These are phyloP conservation scores for Sinocyclocheilus maitianheensis DNA, from an alignment of 2,113 vertebrate genomes.

Conservation along the genomic window DNA sequence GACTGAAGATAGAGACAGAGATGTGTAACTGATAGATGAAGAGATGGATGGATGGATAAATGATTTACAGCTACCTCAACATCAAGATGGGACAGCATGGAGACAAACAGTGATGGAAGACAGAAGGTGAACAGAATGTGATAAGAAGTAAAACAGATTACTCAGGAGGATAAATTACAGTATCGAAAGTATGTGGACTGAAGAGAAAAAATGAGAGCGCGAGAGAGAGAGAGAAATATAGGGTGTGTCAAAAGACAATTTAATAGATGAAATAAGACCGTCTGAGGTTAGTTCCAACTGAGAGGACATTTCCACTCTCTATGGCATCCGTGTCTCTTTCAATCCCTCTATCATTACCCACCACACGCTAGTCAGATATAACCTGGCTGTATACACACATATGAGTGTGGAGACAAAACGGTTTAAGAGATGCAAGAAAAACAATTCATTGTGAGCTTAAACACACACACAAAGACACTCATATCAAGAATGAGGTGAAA, in stretches of 20 bases:
- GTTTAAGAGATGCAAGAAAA: conserved; percentile 1
- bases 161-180: conserved; percentile 15
- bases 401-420: background rate
- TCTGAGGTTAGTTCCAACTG: conserved; percentile 20
- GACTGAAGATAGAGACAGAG: background rate
- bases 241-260: conserved; percentile 18
- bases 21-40: background rate
- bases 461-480: background rate
- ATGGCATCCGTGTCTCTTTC: conserved; percentile 7
- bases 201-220: background rate
- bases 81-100: background rate
- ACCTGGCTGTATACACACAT: background rate
- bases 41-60: conserved; percentile 4
- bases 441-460: background rate
- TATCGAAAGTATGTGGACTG: background rate
- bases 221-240: background rate
- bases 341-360: conserved; percentile 12
- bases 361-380: conserved; percentile 9
- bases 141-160: conserved; percentile 16
- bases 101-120: conserved; percentile 26
- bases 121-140: conserved; percentile 1
- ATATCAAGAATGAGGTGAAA: background rate
- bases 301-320: conserved; percentile 9
- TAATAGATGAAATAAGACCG: conserved; percentile 19
- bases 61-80: conserved; percentile 9